Conservation (phyloP, 2,888 invertebrate genomes). For the Pyrocoelia pectoralis region DNA sequence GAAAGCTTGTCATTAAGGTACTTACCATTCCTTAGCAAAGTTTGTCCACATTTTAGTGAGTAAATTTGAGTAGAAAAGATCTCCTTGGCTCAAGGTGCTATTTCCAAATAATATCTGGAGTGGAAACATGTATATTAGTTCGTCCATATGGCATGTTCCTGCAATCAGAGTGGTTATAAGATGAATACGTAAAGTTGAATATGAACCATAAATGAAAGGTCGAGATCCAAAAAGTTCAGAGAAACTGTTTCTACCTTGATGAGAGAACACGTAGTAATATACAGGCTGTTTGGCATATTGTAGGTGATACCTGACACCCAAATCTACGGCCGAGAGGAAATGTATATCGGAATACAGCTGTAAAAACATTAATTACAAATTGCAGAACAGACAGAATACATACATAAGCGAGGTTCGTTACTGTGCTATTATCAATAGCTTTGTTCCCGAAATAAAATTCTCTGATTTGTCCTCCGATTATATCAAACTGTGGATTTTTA, state of each 20-base stretch:
- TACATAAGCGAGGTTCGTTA: slow-evolving; percentile 7
- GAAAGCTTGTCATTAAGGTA: background rate
- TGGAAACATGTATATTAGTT: background rate
- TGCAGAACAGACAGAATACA: background rate
- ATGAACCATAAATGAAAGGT: background rate
- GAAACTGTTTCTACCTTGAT: background rate
- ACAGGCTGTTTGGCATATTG: background rate
- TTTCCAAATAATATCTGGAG: background rate
- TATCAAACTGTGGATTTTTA: background rate
- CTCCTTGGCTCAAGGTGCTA: background rate
- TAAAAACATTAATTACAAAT: background rate
- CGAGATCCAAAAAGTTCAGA: background rate
- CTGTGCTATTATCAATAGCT: slow-evolving; percentile 12
- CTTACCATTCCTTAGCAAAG: background rate
- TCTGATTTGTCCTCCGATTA: slow-evolving; percentile 1
- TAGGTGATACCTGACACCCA: background rate
- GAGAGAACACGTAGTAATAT: background rate
- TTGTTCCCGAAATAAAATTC: slow-evolving; percentile 15
- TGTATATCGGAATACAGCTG: background rate
- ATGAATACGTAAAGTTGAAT: background rate
- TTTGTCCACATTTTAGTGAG: background rate
- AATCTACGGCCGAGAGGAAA: background rate
- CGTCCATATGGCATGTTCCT: background rate
- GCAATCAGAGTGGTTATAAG: background rate
- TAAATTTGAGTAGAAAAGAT: background rate